Evolutionary conservation across 2,888 invertebrate species (phyloP).

Genomic region (Epinotia bilunana): DNA sequence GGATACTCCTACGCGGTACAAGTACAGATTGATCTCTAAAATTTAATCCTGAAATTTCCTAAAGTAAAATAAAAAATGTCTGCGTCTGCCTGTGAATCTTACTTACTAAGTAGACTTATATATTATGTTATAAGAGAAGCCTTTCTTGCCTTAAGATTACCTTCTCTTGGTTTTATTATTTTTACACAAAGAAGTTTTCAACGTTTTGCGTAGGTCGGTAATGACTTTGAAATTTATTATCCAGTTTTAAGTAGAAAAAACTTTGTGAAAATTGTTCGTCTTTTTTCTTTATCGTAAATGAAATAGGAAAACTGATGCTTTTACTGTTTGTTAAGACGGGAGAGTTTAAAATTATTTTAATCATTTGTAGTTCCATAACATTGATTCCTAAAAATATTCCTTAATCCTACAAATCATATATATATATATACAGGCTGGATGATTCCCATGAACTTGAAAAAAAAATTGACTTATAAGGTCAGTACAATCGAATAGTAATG

Average conservation of each 20-base stretch:
- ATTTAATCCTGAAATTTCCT: conserved; percentile 14
- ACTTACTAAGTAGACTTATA: conserved; percentile 15
- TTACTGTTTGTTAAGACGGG: background rate
- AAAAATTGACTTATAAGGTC: too few species aligned
- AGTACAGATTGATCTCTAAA: background rate
- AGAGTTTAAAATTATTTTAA: background rate
- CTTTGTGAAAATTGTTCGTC: background rate
- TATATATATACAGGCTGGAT: too few species aligned
- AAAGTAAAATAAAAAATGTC: background rate
- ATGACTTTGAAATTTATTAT: background rate
- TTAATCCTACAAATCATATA: too few species aligned
- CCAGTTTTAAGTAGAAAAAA: conserved; percentile 7
- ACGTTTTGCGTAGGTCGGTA: background rate
- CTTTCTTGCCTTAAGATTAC: background rate
- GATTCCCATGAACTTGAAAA: too few species aligned
- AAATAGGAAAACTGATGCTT: background rate
- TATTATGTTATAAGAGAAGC: conserved; percentile 5
- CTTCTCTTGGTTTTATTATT: background rate
- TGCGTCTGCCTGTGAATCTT: conserved; percentile 4
- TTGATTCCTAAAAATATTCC: background rate
- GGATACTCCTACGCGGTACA: background rate
- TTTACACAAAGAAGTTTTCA: conserved; percentile 2
- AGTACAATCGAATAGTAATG: too few species aligned
- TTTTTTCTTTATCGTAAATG: background rate
- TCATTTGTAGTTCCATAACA: background rate